Conservation (phyloP, 2,113 vertebrate species). For the Zosterops lateralis region DNA sequence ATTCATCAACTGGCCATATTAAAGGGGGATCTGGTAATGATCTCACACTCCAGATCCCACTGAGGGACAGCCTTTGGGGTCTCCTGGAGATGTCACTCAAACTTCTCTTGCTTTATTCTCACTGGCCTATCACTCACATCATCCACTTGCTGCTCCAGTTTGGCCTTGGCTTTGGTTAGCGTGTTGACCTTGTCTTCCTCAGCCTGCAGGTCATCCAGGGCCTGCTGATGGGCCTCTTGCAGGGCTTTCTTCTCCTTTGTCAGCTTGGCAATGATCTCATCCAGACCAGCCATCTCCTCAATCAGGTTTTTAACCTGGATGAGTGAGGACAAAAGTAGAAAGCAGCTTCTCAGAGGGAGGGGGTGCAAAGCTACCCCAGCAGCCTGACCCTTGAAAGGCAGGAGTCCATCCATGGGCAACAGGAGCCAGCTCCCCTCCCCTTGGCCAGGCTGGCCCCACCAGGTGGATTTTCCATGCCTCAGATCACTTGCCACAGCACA, state of each 20-base stretch:
- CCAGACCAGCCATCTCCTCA: slow-evolving; percentile 89
- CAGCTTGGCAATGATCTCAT: slow-evolving; percentile 86
- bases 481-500: background rate
- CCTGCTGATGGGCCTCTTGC: slow-evolving; percentile 90
- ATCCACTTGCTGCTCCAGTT: slow-evolving; percentile 93
- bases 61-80: background rate
- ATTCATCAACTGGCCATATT: background rate
- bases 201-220: slow-evolving; percentile 88
- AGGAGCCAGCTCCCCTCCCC: background rate
- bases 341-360: background rate
- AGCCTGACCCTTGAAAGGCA: background rate
- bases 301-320: slow-evolving; percentile 90
- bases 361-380: background rate
- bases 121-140: slow-evolving; percentile 80
- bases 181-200: slow-evolving; percentile 92
- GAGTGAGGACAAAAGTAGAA: background rate
- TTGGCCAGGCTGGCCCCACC: background rate
- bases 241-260: slow-evolving; percentile 92
- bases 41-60: background rate
- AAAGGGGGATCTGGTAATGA: rapidly evolving
- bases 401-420: background rate
- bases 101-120: background rate
- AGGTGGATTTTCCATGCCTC: background rate
- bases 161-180: slow-evolving; percentile 87
- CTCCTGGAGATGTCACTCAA: background rate